Conservation (phyloP, 2,888 invertebrate genomes). For the Meghimatium bilineatum region DNA sequence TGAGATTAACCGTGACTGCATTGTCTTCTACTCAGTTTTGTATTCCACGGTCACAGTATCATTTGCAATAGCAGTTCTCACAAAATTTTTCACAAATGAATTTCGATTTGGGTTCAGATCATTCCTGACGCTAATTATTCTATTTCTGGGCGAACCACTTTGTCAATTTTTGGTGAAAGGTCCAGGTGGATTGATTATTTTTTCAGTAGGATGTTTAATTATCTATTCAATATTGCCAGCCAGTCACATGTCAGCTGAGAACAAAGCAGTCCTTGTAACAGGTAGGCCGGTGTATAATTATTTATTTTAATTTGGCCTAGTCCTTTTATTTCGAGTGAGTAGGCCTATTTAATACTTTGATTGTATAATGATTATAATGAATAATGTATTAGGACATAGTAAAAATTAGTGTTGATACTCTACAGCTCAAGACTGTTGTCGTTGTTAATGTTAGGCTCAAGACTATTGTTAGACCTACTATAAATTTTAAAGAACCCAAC, state of each 20-base stretch:
- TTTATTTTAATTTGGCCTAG: too few relatives aligned
- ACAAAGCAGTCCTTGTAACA: slow-evolving; percentile 73
- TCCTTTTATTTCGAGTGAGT: too few relatives aligned
- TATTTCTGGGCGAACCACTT: slow-evolving; percentile 75
- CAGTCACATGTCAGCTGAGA: slow-evolving; percentile 71
- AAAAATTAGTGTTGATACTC: too few relatives aligned
- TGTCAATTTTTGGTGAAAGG: slow-evolving; percentile 75
- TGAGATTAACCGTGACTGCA: slow-evolving; percentile 62
- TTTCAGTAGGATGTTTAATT: slow-evolving; percentile 71
- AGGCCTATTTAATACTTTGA: too few relatives aligned
- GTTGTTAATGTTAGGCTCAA: too few relatives aligned
- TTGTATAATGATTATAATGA: too few relatives aligned
- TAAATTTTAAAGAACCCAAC: too few relatives aligned
- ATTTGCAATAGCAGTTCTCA: slow-evolving; percentile 75
- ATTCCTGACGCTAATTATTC: slow-evolving; percentile 69
- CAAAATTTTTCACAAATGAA: slow-evolving; percentile 75
- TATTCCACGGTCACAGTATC: slow-evolving; percentile 74
- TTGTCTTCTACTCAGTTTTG: slow-evolving; percentile 73
- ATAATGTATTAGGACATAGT: too few relatives aligned
- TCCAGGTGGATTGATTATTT: slow-evolving; percentile 70
- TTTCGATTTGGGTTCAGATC: slow-evolving; percentile 75
- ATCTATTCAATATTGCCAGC: slow-evolving; percentile 74
- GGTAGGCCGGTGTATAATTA: slow-evolving; percentile 64
- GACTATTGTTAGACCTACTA: too few relatives aligned
- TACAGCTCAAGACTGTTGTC: too few relatives aligned